Conservation (phyloP, 2,113 vertebrate species). For the Laticauda laticaudata region DNA sequence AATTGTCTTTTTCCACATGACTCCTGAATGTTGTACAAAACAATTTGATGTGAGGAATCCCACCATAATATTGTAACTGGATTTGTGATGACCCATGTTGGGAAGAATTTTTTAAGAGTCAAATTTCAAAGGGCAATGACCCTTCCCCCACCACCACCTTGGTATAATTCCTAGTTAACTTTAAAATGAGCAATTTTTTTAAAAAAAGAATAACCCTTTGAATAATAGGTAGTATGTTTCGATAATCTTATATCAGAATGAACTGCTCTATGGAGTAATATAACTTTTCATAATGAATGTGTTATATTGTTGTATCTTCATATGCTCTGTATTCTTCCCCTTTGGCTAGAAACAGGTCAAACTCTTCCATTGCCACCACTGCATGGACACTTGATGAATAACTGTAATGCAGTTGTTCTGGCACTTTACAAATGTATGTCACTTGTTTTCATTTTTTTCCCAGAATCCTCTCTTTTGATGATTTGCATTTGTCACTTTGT, state of each 20-base stretch:
- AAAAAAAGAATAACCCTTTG: slow-evolving; percentile 34
- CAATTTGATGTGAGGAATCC: slow-evolving; percentile 45
- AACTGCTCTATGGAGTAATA: slow-evolving; percentile 58
- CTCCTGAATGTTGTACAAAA: slow-evolving; percentile 46
- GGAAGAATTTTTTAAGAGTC: slow-evolving; percentile 19
- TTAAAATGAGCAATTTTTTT: slow-evolving; percentile 27
- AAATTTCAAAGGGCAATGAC: slow-evolving; percentile 45
- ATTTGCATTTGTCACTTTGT: slow-evolving; percentile 72
- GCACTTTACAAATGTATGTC: slow-evolving; percentile 63
- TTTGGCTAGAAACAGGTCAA: slow-evolving; percentile 57
- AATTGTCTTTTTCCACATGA: slow-evolving; percentile 48
- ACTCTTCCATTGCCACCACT: slow-evolving; percentile 45
- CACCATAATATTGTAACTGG: slow-evolving; percentile 46
- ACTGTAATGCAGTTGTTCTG: slow-evolving; percentile 59
- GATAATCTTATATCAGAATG: slow-evolving; percentile 66
- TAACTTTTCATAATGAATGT: slow-evolving; percentile 63
- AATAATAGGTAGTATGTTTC: slow-evolving; percentile 58
- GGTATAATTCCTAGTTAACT: slow-evolving; percentile 44
- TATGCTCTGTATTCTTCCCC: slow-evolving; percentile 54
- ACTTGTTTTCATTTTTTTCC: slow-evolving; percentile 60
- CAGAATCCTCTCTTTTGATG: slow-evolving; percentile 60
- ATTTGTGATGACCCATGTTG: slow-evolving; percentile 21
- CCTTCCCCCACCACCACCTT: neutral
- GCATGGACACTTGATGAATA: slow-evolving; percentile 63
- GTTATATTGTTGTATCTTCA: slow-evolving; percentile 62